A percentile compares a stretch with the other conserved stretches of the same genome.
Conservation (phyloP, 1,140 invertebrate species). For the Drosophila pandora region DNA sequence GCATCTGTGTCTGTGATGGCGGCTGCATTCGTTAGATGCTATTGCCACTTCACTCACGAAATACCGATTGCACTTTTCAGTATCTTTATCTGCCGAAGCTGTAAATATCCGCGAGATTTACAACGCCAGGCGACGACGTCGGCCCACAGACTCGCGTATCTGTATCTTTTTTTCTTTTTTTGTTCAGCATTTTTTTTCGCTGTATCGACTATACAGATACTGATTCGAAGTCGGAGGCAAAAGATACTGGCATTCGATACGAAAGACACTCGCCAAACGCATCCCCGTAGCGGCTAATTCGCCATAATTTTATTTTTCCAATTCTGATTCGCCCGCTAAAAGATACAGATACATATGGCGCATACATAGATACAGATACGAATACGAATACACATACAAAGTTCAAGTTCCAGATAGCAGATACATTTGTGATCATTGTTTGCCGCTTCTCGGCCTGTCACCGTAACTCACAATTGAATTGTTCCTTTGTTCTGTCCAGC, state of each 20-base stretch:
- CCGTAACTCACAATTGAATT: slow-evolving; percentile 80
- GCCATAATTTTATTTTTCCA: slow-evolving; percentile 9
- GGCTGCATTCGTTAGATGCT: slow-evolving; percentile 30
- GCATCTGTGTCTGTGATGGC: slow-evolving; percentile 54
- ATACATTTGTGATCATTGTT: slow-evolving; percentile 74
- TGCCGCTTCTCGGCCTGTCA: slow-evolving; percentile 50
- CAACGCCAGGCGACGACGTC: slow-evolving; percentile 47
- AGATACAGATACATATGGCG: slow-evolving; percentile 20
- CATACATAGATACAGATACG: slow-evolving; percentile 18
- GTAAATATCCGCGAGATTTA: slow-evolving; percentile 82
- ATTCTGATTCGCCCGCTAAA: slow-evolving; percentile 2
- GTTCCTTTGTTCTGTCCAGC: slow-evolving; percentile 65
- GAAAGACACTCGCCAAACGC: slow-evolving; percentile 55
- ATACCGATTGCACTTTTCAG: slow-evolving; percentile 29
- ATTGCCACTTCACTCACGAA: background rate
- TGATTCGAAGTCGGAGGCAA: slow-evolving; percentile 10
- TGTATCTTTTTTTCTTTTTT: slow-evolving; percentile 2
- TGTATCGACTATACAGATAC: slow-evolving; percentile 29
- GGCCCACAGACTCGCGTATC: slow-evolving; percentile 44
- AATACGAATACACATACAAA: slow-evolving; percentile 11
- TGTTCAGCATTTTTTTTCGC: slow-evolving; percentile 9
- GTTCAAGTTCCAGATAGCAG: slow-evolving; percentile 4
- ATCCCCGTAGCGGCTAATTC: slow-evolving; percentile 55
- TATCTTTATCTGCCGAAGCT: slow-evolving; percentile 72
- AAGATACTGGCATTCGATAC: slow-evolving; percentile 43